Evolutionary conservation across 2,888 invertebrate genomes (phyloP), one percentile per base, ranked within the genome.

Genomic region (Callyntrura sp.): DNA sequence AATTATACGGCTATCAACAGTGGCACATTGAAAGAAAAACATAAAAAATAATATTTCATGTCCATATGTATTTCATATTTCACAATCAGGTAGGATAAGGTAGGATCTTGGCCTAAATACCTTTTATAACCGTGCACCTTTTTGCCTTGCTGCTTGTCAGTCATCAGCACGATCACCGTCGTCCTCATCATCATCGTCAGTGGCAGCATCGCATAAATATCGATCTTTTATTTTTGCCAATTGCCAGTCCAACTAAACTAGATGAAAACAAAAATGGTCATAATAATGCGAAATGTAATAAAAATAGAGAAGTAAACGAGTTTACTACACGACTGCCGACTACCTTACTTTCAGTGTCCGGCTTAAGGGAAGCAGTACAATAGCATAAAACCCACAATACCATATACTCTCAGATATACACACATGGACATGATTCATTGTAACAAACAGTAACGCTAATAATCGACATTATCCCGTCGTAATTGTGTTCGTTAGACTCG

Each of bases 81-180:
- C 82, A 82, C 62, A 78, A 78, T 78, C 78, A 73, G 78, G 14
- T n/a, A 57, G 35, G 35, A 35, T 35, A 35, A 35, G 28, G 43
- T 55, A 14, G 55, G 79, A 78, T 86, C 86, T 65, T 86, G 86
- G 86, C 86, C 86, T 65, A 86, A 65, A 86, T 86, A 86, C 23
- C 48, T 35, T 86, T 79, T 79, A 78, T 78, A 57, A 57, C 78
- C 6, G 25, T 55, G 78, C 35, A 78, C 78, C 55, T 55, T 57
- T 76, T 78, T 57, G 78, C 78, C 78, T 78, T 78, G 35, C 78
- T 70, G 45, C 23, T 73, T 73, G 73, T 73, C 73, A 68, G 68
- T 68, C 68, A 68, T 43, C 68, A 45, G 45, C 3, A 20, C 23
- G 48, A 73, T 73, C 45, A 73, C 23, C 48, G 14, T 14, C 23